phyloP scores from a whole-genome alignment of 2,797 vertebrate genomes.

The Enteromius mattozi region DNA sequence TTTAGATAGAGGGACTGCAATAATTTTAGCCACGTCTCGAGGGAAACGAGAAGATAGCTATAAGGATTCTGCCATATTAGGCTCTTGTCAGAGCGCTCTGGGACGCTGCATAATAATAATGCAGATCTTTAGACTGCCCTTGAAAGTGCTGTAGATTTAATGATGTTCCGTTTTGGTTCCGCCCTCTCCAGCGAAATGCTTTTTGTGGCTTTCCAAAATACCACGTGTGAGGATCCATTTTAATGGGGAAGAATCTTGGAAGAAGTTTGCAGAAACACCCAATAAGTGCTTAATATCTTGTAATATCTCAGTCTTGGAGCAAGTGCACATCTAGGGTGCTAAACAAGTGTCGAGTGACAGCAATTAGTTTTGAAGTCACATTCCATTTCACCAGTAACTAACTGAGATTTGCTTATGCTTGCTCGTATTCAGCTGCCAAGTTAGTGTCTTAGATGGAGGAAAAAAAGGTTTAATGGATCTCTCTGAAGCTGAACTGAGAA shows the following conservation, averaged over 20 bases:
- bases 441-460: conserved; percentile 32
- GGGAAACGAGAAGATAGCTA: conserved; percentile 52
- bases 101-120: conserved; percentile 54
- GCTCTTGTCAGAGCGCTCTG: conserved; percentile 45
- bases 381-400: conserved; percentile 26
- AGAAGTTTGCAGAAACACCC: not conserved
- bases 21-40: conserved; percentile 59
- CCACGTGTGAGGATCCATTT: not conserved
- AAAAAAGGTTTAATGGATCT: conserved; percentile 42
- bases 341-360: conserved; percentile 33
- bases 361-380: conserved; percentile 30
- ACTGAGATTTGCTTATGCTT: conserved; percentile 40
- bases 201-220: conserved; percentile 34
- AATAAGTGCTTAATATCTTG: not conserved
- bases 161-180: conserved; percentile 34
- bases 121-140: conserved; percentile 47
- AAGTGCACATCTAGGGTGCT: conserved; percentile 13
- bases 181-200: conserved; percentile 23
- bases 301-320: not conserved
- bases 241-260: not conserved
- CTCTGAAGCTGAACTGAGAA: conserved; percentile 32
- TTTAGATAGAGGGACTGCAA: conserved; percentile 46
- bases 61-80: conserved; percentile 59
- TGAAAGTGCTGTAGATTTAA: conserved; percentile 52
- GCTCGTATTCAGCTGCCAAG: conserved; percentile 45